Conservation (phyloP, 2,113 vertebrate genomes). For the Scartelaos histophorus region DNA sequence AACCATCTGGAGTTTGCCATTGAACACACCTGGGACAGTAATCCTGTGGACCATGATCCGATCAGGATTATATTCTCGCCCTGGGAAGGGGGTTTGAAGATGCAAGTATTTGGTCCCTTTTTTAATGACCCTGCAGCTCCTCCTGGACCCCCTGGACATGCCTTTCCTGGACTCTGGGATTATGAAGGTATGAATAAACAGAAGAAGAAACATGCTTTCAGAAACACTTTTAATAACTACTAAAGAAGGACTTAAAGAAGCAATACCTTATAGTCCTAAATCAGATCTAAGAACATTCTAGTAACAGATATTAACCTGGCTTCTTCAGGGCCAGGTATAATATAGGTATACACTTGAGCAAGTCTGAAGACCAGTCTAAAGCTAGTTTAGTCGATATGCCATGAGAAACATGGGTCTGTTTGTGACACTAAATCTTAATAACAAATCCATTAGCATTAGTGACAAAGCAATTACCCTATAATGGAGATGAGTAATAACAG, state of each 20-base stretch:
- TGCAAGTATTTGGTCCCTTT: constrained; percentile 84
- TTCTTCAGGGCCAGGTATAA: background rate
- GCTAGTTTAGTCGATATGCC: constrained; percentile 4
- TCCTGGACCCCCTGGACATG: constrained; percentile 73
- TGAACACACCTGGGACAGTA: constrained; percentile 83
- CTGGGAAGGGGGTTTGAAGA: constrained; percentile 73
- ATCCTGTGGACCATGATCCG: constrained; percentile 80
- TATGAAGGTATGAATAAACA: constrained; percentile 82
- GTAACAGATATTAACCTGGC: background rate
- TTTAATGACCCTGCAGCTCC: constrained; percentile 87
- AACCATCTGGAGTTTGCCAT: constrained; percentile 84
- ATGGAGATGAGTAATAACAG: constrained; percentile 64
- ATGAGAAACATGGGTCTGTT: constrained; percentile 27
- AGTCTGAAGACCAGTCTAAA: background rate
- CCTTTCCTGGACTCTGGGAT: constrained; percentile 87
- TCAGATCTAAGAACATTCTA: background rate
- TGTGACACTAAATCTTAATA: constrained; percentile 47
- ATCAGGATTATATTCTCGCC: constrained; percentile 76
- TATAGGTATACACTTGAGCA: no score
- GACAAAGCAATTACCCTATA: constrained; percentile 58
- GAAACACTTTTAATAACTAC: background rate
- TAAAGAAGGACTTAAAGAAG: background rate
- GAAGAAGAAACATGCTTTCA: background rate
- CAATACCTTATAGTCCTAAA: background rate
- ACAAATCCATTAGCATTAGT: constrained; percentile 56